Base-by-base conservation (phyloP, 1,140 invertebrate genomes). In the Cyclargus thomasi region DNA sequence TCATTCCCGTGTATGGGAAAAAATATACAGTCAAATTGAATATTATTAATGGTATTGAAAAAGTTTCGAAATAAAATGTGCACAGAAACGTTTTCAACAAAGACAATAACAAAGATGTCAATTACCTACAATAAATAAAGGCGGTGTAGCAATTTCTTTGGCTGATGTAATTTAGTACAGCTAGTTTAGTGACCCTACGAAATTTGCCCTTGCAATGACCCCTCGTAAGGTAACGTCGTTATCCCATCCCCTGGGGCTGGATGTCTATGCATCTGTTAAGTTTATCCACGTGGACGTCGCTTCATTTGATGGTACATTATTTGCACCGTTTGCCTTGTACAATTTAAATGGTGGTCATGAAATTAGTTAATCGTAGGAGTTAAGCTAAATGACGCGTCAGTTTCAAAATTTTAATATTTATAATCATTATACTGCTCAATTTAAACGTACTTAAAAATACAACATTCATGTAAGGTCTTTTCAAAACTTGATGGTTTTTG, bases 161-260 rank as follows among this genome's bases (percentile, higher is more conserved):
- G 74, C 70, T n/a, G 70, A 67, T 77, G 82, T 80, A 80, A 84
- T 83, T 85, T 82, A 67, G 74, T 66, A 73, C 70, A 65, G 76
- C 76, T 82, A 84, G 79, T 75, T 74, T 73, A 75, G 76, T 82
- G 78, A 82, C 80, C 82, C 76, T 85, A 83, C 77, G 82, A 80
- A 84, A 83, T 85, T 87, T 85, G 76, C 75, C 69, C 79, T 78
- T 74, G 78, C 78, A 76, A 74, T 77, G 77, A 77, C 78, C 76
- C 81, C 78, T 79, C 76, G 74, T 86, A 79, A 75, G 71, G 72
- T 87, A 87, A 87, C 83, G 79, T 76, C 82, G 82, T 87, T 87
- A 87, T 74, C 80, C 82, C 78, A 73, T 83, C 82, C 82, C 85
- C 72, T 70, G 79, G 78, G 83, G 82, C 81, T 57, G 70, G 47